Base-by-base conservation (phyloP, 2,797 vertebrate species). In the Scleropages formosus region DNA sequence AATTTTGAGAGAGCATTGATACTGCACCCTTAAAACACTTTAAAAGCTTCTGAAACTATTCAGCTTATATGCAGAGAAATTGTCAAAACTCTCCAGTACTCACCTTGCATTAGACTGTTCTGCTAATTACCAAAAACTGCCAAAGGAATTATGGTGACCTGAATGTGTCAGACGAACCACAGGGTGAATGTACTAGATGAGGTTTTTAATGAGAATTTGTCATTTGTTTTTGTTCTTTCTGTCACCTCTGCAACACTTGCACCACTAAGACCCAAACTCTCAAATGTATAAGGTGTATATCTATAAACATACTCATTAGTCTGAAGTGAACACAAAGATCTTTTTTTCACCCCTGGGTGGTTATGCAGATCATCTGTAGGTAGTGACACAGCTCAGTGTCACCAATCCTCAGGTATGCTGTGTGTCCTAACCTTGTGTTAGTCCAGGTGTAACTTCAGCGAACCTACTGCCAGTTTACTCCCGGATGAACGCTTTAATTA, bases 171-270 rank as follows among this genome's bases (percentile, higher is more conserved):
- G 66, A 68, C 64, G 44, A 13, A 51, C 49, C 39, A 31, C 31
- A 51, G 15, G 44, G 39, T 31, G 16, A 20, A 68, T 12, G 66
- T 46, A n/a, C 44, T 49, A 49, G 49, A 68, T 22, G n/a, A 68
- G 66, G 46, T 46, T 66, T 66, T 49, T 68, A 68, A 49, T 22
- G 15, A n/a, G 39, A 68, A 68, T 68, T 47, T 22, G 66, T n/a
- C 20, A 44, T 49, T 68, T 46, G 31, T 46, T 22, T 22, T 64
- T 66, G 31, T 66, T 49, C 49, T 49, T 68, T 51, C 46, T 46
- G n/a, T 67, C 53, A 56, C 9, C 53, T 39, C 18, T 11, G 12
- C 53, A 11, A 1, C 53, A 2, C 53, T 18, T n/a, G 49, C 46
- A 13, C 65, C 18, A 46, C 44, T 44, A 46, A 67, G 4, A 46